Percentiles rank a stretch among this genome's conserved stretches.
These are phyloP conservation scores for Orbicella faveolata DNA, from an alignment of 64 coral and sea anemone genomes.

Conservation along the genomic window DNA sequence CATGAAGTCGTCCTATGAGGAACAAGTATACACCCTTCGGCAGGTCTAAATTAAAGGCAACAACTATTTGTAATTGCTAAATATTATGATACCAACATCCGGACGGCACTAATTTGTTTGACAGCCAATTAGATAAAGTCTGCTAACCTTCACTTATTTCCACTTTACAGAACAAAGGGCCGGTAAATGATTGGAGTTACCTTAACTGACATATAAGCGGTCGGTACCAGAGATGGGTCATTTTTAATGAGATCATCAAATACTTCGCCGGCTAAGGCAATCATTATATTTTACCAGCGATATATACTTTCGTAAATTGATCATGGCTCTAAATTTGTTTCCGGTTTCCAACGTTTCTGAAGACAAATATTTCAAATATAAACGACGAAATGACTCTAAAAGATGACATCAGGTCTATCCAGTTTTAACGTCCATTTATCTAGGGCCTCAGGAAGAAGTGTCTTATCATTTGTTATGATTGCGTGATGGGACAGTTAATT, in stretches of 20 bases:
- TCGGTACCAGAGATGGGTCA: slow-evolving; percentile 11
- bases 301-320: slow-evolving; percentile 1
- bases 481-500: slow-evolving; percentile 23
- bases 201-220: slow-evolving; percentile 31
- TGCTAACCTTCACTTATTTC: slow-evolving; percentile 40
- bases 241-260: slow-evolving; percentile 38
- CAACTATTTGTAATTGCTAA: slow-evolving; percentile 44
- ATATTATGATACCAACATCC: slow-evolving; percentile 38
- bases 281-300: background rate
- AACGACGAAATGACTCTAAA: background rate
- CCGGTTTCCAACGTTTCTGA: slow-evolving; percentile 3
- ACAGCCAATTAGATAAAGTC: slow-evolving; percentile 66
- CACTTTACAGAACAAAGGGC: slow-evolving; percentile 62
- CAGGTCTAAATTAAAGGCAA: background rate
- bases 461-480: background rate
- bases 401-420: background rate
- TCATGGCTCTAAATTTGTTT: slow-evolving; percentile 16
- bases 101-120: slow-evolving; percentile 51
- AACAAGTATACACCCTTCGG: background rate
- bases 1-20: slow-evolving; percentile 6
- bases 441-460: background rate
- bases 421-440: background rate
- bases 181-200: slow-evolving; percentile 67
- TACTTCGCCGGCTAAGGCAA: slow-evolving; percentile 32
- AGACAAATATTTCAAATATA: background rate